These are phyloP conservation scores for Gastrophysa polygoni DNA, from an alignment of 2,888 invertebrate species.

Conservation along the genomic window DNA sequence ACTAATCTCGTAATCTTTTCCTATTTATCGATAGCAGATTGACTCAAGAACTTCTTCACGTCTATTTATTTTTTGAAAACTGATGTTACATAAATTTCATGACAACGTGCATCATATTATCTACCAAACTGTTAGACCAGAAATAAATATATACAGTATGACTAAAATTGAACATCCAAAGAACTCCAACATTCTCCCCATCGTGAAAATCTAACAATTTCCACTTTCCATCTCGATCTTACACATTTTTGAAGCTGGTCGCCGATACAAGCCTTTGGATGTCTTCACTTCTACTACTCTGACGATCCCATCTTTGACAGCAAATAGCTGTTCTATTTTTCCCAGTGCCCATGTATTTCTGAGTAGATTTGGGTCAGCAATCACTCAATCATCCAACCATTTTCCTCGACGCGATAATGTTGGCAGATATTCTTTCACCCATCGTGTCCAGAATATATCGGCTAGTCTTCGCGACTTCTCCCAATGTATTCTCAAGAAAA, in stretches of 20 bases:
- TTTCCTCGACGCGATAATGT: too few relatives aligned
- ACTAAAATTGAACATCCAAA: background rate
- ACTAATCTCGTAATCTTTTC: too few relatives aligned
- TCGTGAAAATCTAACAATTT: background rate
- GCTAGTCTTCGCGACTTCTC: too few relatives aligned
- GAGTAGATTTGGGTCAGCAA: constrained; percentile 5
- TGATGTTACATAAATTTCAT: too few relatives aligned
- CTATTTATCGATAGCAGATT: too few relatives aligned
- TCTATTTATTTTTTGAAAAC: too few relatives aligned
- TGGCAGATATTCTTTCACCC: too few relatives aligned
- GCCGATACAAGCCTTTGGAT: background rate
- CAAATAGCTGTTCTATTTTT: constrained; percentile 1
- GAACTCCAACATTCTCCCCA: background rate
- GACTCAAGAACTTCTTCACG: too few relatives aligned
- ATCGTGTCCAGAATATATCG: too few relatives aligned
- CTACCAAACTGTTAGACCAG: constrained; percentile 45
- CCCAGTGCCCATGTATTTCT: constrained; percentile 3
- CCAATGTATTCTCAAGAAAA: too few relatives aligned
- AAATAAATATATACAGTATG: too few relatives aligned
- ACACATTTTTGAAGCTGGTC: constrained; percentile 13
- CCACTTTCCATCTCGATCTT: background rate
- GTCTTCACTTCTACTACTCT: constrained; percentile 15
- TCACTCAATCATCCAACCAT: background rate
- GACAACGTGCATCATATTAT: too few relatives aligned
- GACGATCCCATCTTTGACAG: constrained; percentile 4